These are phyloP conservation scores for Fringilla coelebs DNA, from an alignment of 2,797 vertebrate species.

Conservation along the genomic window DNA sequence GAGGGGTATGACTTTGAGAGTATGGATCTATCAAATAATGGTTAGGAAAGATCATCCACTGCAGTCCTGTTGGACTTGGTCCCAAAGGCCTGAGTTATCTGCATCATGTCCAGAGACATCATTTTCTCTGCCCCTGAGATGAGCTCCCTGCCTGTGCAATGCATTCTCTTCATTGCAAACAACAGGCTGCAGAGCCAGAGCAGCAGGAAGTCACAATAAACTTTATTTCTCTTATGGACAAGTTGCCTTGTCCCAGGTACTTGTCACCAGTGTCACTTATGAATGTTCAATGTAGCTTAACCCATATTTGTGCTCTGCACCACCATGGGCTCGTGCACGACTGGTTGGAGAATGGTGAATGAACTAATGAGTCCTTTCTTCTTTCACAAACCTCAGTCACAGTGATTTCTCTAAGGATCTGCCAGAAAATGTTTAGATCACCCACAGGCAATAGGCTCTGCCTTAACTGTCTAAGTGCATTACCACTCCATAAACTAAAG, in stretches of 20 bases:
- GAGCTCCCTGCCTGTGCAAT: neutral
- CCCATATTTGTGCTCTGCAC: neutral
- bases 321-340: rapidly evolving
- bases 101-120: neutral
- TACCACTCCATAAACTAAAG: neutral
- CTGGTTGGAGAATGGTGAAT: neutral
- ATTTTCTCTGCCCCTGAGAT: neutral
- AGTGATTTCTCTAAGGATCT: neutral
- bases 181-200: neutral
- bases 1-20: neutral
- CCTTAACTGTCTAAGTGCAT: neutral
- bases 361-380: neutral
- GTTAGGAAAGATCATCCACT: neutral
- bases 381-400: neutral
- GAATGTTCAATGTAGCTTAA: neutral
- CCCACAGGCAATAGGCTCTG: neutral
- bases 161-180: neutral
- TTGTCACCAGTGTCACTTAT: neutral
- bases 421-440: constrained; percentile 10
- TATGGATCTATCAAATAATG: neutral
- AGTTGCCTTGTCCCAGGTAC: neutral
- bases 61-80: neutral
- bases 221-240: neutral
- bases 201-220: neutral
- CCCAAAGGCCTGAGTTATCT: neutral